A percentile compares a stretch with the other conserved stretches of the same genome.
These are phyloP conservation scores for Delichon dasypus DNA, from an alignment of 2,797 vertebrate genomes.

Conservation along the genomic window DNA sequence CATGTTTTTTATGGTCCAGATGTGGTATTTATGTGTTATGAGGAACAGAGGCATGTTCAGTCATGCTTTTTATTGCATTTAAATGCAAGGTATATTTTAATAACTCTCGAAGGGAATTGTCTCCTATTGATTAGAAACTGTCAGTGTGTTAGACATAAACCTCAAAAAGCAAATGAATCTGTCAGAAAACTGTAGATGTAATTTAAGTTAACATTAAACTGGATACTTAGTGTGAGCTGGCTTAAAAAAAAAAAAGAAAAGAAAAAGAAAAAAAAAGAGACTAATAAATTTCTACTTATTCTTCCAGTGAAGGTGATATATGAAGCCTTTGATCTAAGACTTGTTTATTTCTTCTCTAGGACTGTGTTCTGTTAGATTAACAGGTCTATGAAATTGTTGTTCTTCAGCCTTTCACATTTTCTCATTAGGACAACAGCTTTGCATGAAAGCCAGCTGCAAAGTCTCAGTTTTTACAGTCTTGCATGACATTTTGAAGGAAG, in stretches of 20 bases:
- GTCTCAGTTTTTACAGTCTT: conserved; percentile 56
- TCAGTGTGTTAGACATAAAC: conserved; percentile 75
- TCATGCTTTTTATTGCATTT: conserved; percentile 77
- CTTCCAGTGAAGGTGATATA: conserved; percentile 44
- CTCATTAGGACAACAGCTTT: conserved; percentile 69
- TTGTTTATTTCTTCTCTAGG: conserved; percentile 65
- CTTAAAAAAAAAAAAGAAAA: background rate
- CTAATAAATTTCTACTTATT: conserved; percentile 69
- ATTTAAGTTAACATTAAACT: conserved; percentile 70
- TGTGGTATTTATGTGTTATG: conserved; percentile 76
- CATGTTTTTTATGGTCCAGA: conserved; percentile 75
- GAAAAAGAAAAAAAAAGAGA: background rate
- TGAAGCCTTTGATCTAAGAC: conserved; percentile 63
- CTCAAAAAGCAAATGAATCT: conserved; percentile 69
- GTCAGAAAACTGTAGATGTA: conserved; percentile 69
- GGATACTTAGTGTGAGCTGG: conserved; percentile 42
- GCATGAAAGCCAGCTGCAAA: conserved; percentile 61
- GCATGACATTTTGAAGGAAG: conserved; percentile 2
- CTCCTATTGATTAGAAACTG: conserved; percentile 73
- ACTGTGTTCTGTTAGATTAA: conserved; percentile 69
- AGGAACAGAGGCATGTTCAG: conserved; percentile 77
- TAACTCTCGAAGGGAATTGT: conserved; percentile 74
- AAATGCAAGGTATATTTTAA: conserved; percentile 78
- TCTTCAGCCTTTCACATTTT: conserved; percentile 65
- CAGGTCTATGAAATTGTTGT: conserved; percentile 67